Conservation (phyloP, 1,140 invertebrate genomes). For the Bombus waltoni region DNA sequence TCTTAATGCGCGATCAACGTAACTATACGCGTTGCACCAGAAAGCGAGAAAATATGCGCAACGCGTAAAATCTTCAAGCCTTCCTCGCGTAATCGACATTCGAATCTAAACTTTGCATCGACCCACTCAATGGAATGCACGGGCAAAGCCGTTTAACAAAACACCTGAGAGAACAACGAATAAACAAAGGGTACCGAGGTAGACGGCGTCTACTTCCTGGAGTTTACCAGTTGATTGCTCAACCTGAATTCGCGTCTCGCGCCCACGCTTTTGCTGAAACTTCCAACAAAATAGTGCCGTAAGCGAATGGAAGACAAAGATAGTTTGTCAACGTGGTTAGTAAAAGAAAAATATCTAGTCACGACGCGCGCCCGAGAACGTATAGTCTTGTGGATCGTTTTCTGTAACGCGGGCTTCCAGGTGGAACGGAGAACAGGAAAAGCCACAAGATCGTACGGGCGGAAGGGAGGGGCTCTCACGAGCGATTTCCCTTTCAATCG, state of each 20-base stretch:
- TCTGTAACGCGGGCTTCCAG: not conserved
- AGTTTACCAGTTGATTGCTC: not conserved
- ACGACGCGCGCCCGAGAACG: not conserved
- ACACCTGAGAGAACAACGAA: not conserved
- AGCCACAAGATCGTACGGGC: conserved; percentile 48
- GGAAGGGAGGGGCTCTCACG: conserved; percentile 62
- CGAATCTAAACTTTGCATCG: not conserved
- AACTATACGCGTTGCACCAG: conserved; percentile 53
- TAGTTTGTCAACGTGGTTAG: not conserved
- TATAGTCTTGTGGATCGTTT: not conserved
- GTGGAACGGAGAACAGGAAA: conserved; percentile 43
- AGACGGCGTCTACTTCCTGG: not conserved
- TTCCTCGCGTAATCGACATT: not conserved
- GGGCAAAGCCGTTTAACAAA: not conserved
- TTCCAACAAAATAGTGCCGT: not conserved
- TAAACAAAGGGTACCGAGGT: not conserved
- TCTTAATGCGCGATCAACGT: conserved; percentile 12
- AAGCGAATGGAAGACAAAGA: not conserved
- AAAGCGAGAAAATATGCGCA: conserved; percentile 17
- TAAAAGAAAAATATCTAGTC: not conserved
- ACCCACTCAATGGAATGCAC: not conserved
- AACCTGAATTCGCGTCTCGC: not conserved
- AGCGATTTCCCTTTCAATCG: conserved; percentile 67
- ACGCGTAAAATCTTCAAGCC: conserved; percentile 4
- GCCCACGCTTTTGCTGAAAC: not conserved